phyloP scores from a whole-genome alignment of 2,797 vertebrate species.

The Lophotriccus pileatus region DNA sequence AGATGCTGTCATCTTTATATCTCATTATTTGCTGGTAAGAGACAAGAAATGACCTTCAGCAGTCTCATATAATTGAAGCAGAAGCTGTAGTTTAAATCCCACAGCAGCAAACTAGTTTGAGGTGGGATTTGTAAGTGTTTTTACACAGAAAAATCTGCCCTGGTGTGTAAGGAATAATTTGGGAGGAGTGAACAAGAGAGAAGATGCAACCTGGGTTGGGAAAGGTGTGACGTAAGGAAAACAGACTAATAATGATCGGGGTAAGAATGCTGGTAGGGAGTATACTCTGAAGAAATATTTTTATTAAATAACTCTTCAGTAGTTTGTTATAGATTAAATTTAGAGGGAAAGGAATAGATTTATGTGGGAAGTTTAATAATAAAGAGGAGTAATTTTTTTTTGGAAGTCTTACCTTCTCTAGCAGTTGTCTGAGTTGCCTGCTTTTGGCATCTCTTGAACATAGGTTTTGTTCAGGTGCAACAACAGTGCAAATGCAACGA shows the following conservation, averaged over 20 bases:
- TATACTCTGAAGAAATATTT: not conserved
- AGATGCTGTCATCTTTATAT: constrained; percentile 2
- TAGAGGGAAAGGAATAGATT: not conserved
- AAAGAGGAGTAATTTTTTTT: not conserved
- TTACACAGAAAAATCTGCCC: not conserved
- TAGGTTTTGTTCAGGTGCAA: constrained; percentile 95
- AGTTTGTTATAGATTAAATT: not conserved
- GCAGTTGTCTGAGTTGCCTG: constrained; percentile 91
- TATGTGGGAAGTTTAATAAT: not conserved
- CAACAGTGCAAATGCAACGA: constrained; percentile 96
- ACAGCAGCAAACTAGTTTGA: not conserved
- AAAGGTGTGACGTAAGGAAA: not conserved
- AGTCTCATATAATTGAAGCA: not conserved
- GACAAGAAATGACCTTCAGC: not conserved
- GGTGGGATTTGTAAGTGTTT: not conserved
- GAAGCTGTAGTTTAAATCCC: not conserved
- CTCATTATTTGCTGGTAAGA: not conserved
- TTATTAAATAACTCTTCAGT: not conserved
- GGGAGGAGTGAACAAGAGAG: not conserved
- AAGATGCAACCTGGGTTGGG: not conserved
- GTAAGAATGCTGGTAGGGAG: not conserved
- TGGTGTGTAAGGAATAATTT: not conserved
- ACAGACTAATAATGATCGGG: not conserved
- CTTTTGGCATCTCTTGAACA: constrained; percentile 97
- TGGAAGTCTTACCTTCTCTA: constrained; percentile 88